Evolutionary conservation across 2,888 invertebrate genomes (phyloP), one percentile per base, ranked within the genome.

Genomic region (Nezara viridula): DNA sequence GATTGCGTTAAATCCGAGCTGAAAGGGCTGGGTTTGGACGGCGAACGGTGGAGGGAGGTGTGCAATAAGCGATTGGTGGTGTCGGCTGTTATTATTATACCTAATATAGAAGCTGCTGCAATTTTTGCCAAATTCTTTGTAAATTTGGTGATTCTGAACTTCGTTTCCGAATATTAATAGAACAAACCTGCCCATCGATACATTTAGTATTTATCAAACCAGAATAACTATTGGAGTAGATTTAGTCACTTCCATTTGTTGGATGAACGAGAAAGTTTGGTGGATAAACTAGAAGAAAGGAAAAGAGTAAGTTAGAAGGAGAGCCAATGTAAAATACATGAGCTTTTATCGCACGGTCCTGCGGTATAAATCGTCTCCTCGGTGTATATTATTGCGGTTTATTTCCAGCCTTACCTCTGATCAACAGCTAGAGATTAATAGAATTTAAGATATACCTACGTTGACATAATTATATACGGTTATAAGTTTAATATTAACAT

Each of bases 251-350:
- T 37, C 32, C 21, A 37, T 73, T 32, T 73, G 66, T 73, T 66
- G 66, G 66, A 16, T 7, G 27, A 73, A 73, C 37, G 19, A 73
- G 66, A 73, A 73, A 73, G 66, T 73, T 19, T 44, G 40, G 7
- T n/a, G 81, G 81, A 81, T 40, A 47, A 81, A 81, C n/a, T n/a
- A n/a, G 12, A n/a, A 77, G 77, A 32, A 40, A 77, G 44, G n/a
- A 47, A 47, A 81, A 81, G 24, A 81, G 4, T 24, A 44, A 47
- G 32, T 81, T 81, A 24, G 14, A 81, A 81, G 81, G n/a, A 81
- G 44, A 4, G 24, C 24, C 81, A 10, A 81, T 81, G 81, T 81
- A 81, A 81, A 81, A 81, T 81, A 81, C 81, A 81, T 81, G 81
- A 81, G 81, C 44, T 81, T 81, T 47, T 81, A 81, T 81, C 81